phyloP scores from a whole-genome alignment of 1,140 invertebrate species.

The Tribolium madens region DNA sequence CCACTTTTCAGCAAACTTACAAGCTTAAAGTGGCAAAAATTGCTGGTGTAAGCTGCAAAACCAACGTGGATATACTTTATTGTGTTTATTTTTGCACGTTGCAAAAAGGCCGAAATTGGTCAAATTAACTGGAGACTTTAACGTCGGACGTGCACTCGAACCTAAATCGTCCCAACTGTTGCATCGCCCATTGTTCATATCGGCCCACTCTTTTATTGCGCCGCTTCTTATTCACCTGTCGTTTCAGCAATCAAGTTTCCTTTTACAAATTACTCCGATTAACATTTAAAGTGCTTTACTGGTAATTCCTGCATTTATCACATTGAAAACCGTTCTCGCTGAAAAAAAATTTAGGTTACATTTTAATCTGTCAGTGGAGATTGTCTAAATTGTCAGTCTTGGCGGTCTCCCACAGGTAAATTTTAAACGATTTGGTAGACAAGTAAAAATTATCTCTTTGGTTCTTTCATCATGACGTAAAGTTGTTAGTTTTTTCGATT shows the following conservation, averaged over 20 bases:
- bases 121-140: not conserved
- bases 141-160: not conserved
- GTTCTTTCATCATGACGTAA: constrained; percentile 25
- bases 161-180: not conserved
- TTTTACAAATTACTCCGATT: not conserved
- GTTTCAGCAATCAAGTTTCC: not conserved
- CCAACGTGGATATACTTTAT: not conserved
- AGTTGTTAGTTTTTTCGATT: not conserved
- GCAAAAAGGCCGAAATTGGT: not conserved
- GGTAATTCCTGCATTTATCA: not conserved
- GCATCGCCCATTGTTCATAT: not conserved
- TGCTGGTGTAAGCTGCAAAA: no score
- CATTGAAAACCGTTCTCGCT: not conserved
- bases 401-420: constrained; percentile 18
- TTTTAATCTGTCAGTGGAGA: constrained; percentile 28
- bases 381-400: constrained; percentile 33
- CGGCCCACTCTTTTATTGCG: not conserved
- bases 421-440: constrained; percentile 27
- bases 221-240: not conserved
- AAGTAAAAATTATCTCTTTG: constrained; percentile 36
- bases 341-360: constrained; percentile 31
- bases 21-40: no score
- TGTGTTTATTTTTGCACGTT: not conserved
- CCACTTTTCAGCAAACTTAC: no score
- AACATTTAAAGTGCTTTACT: not conserved